phyloP scores from a whole-genome alignment of 2,113 vertebrate genomes.

The Trochalopteron elliotii region DNA sequence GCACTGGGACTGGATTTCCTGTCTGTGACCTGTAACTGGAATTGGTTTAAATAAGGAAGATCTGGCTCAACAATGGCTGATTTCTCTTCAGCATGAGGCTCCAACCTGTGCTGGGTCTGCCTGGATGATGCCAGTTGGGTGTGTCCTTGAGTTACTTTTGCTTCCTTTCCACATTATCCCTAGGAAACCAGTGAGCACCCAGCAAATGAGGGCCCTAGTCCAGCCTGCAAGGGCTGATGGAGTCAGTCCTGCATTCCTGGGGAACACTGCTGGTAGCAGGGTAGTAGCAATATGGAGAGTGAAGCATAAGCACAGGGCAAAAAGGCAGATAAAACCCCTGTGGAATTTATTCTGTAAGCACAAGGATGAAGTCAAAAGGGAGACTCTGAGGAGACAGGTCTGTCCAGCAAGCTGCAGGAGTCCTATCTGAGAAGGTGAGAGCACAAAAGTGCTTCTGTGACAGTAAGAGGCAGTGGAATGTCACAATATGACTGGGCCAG shows the following conservation, averaged over 20 bases:
- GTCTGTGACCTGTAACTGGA: background rate
- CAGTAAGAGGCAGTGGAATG: background rate
- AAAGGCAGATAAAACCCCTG: background rate
- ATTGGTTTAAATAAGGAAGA: background rate
- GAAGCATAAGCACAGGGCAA: background rate
- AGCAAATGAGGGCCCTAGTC: background rate
- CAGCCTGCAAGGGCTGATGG: background rate
- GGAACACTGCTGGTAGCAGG: background rate
- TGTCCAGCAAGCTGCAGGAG: background rate
- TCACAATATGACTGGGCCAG: fast-evolving
- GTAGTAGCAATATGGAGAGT: too few species aligned
- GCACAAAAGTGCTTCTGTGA: background rate
- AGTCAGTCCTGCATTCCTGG: background rate
- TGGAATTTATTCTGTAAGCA: background rate
- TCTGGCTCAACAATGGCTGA: background rate
- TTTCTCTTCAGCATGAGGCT: background rate
- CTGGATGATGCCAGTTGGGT: background rate
- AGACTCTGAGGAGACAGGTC: background rate
- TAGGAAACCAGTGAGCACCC: background rate
- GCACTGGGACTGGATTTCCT: background rate
- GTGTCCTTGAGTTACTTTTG: background rate
- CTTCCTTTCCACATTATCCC: background rate
- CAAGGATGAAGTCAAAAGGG: background rate
- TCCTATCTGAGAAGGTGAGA: background rate
- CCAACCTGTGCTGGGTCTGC: background rate